These are phyloP conservation scores for Chrysolina oricalcia DNA, from an alignment of 2,888 invertebrate species.

Conservation along the genomic window DNA sequence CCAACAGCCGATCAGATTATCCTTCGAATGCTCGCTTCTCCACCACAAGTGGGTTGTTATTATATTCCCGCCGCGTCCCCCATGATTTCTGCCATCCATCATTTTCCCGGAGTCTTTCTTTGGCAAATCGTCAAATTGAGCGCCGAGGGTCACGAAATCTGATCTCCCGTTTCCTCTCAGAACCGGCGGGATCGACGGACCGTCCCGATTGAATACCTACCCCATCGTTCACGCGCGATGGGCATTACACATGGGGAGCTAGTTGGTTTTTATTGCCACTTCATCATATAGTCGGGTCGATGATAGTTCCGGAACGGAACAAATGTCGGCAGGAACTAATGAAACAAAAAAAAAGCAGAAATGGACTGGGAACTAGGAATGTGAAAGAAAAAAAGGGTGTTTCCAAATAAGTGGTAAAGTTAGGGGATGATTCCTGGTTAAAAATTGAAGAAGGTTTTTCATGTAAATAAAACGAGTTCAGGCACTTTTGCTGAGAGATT, in stretches of 20 bases:
- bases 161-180: conserved; percentile 62
- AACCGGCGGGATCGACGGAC: conserved; percentile 61
- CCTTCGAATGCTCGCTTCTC: conserved; percentile 35
- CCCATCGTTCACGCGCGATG: conserved; percentile 15
- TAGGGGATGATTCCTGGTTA: no score
- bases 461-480: no score
- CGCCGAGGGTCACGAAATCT: conserved; percentile 67
- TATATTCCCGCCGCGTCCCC: conserved; percentile 67
- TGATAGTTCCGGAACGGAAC: background rate
- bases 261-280: conserved; percentile 9
- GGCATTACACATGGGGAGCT: conserved; percentile 6
- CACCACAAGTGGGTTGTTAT: conserved; percentile 66
- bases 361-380: no score
- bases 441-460: no score
- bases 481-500: no score
- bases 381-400: no score
- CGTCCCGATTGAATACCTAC: conserved; percentile 58
- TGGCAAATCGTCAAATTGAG: conserved; percentile 68
- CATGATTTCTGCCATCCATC: conserved; percentile 68
- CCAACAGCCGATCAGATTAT: conserved; percentile 51
- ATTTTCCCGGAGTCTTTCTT: conserved; percentile 65
- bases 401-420: no score
- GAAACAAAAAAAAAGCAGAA: no score
- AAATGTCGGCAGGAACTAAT: no score
- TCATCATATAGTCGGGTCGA: conserved; percentile 2